A percentile compares a stretch with the other conserved stretches of the same genome.
phyloP scores from a whole-genome alignment of 2,797 vertebrate genomes.

The Macrochelys suwanniensis region DNA sequence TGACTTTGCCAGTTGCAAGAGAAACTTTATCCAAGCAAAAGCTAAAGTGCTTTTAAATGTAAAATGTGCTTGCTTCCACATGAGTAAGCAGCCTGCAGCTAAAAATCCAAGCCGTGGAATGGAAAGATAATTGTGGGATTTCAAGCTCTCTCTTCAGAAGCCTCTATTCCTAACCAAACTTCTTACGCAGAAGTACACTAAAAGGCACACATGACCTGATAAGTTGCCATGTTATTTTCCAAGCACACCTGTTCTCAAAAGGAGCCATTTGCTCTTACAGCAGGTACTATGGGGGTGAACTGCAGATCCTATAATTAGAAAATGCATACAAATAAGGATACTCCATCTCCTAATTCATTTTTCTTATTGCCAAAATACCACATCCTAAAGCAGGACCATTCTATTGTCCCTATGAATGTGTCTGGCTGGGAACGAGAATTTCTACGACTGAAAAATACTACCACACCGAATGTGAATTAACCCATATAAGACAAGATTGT shows the following conservation, averaged over 20 bases:
- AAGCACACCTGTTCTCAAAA: not conserved
- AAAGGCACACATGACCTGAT: not conserved
- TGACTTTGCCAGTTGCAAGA: slow-evolving; percentile 69
- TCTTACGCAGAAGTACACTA: slow-evolving; percentile 14
- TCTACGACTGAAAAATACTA: slow-evolving; percentile 10
- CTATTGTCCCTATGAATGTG: not conserved
- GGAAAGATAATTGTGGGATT: slow-evolving; percentile 55
- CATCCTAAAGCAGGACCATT: slow-evolving; percentile 10
- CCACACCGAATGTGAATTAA: not conserved
- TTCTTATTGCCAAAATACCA: slow-evolving; percentile 19
- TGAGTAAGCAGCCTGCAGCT: slow-evolving; percentile 72
- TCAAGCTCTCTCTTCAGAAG: slow-evolving; percentile 47
- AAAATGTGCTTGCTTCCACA: slow-evolving; percentile 76
- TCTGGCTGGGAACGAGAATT: not conserved
- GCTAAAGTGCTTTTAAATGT: slow-evolving; percentile 75
- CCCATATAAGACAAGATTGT: not conserved
- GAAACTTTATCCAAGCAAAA: slow-evolving; percentile 75
- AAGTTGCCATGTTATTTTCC: not conserved
- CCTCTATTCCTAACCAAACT: slow-evolving; percentile 38
- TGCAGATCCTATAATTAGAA: not conserved
- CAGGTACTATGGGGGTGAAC: not conserved
- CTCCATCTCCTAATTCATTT: not conserved
- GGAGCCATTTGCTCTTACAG: not conserved
- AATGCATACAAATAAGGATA: not conserved
- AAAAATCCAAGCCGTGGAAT: slow-evolving; percentile 49